A percentile compares a stretch with the other conserved stretches of the same genome.
Evolutionary conservation across 1,140 invertebrate genomes (phyloP).

Genomic region (Callitettix versicolor): DNA sequence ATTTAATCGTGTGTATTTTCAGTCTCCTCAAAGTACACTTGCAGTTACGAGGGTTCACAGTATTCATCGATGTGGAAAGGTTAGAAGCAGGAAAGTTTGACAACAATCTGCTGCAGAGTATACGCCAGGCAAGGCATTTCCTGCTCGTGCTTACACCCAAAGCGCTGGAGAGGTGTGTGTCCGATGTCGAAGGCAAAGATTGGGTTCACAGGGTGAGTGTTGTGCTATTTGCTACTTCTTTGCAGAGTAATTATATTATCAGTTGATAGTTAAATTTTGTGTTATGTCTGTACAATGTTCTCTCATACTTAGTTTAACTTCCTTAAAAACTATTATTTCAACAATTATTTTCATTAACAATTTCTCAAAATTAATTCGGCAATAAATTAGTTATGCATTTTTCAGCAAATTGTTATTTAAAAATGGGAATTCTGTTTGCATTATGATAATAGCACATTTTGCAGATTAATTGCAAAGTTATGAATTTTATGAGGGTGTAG

Average conservation of each 20-base stretch:
- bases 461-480: too few species aligned
- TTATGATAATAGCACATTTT: too few species aligned
- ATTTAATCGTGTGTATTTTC: too few species aligned
- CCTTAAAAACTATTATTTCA: too few species aligned
- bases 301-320: background rate
- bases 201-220: slow-evolving; percentile 91
- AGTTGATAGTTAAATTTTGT: background rate
- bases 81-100: slow-evolving; percentile 97
- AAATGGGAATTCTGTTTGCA: too few species aligned
- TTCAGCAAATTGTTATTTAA: too few species aligned
- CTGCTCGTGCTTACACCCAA: slow-evolving; percentile 90
- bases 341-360: too few species aligned
- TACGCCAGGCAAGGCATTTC: slow-evolving; percentile 93
- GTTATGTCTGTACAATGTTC: background rate
- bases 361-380: too few species aligned
- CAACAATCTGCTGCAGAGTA: slow-evolving; percentile 92
- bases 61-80: slow-evolving; percentile 92
- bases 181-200: slow-evolving; percentile 89
- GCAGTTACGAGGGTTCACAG: slow-evolving; percentile 84
- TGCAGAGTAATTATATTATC: slow-evolving; percentile 4
- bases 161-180: slow-evolving; percentile 86
- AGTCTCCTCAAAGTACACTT: slow-evolving; percentile 88
- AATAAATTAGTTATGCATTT: too few species aligned
- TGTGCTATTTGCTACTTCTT: too few species aligned
- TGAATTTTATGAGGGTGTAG: too few species aligned